Base-by-base conservation (phyloP, 2,888 invertebrate genomes). In the Plebejus anna region DNA sequence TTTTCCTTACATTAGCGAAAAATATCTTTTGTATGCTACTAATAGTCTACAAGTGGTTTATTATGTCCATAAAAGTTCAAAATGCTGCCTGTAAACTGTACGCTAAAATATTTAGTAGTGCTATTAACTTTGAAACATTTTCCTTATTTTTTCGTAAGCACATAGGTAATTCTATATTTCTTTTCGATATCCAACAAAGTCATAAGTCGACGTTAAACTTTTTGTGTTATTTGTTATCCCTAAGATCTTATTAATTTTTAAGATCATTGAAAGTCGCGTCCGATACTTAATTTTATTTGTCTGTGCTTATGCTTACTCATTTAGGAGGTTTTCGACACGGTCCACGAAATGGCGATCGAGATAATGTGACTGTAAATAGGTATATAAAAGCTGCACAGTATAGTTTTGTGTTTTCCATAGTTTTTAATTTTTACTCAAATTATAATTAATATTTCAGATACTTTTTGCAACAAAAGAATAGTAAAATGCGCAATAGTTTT, bases 291-390 rank as follows among this genome's bases (percentile, higher is more conserved):
- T 61, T 61, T 61, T 61, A 61, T 28, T 28, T 2, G 9, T 22
- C 22, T 61, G 28, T 28, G 7, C 22, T 22, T 59, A 61, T 28
- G n/a, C 22, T 7, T 59, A n/a, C 22, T 59, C 7, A 59, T 57
- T 22, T 61, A 11, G 2, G 61, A 61, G 28, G 61, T 61, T 61
- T 61, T 59, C 2, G 59, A 59, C 61, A 61, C 61, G 28, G 22
- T 61, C 61, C 61, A 71, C 72, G 72, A 72, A 72, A 72, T 72
- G 72, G 51, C 72, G 72, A 28, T 72, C 22, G 72, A 59, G 7
- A 61, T 61, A 22, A 61, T 61, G 22, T 61, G 22, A 59, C 57
- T n/a, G 13, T 13, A 51, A 13, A 51, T 32, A 2, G 1, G 2
- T 51, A 13, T 51, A 51, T 13, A 4, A 51, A 51, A 51, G 51